Percentiles rank a stretch among this genome's conserved stretches.
phyloP scores from a whole-genome alignment of 2,888 invertebrate genomes.

The Agriopis aurantiaria region DNA sequence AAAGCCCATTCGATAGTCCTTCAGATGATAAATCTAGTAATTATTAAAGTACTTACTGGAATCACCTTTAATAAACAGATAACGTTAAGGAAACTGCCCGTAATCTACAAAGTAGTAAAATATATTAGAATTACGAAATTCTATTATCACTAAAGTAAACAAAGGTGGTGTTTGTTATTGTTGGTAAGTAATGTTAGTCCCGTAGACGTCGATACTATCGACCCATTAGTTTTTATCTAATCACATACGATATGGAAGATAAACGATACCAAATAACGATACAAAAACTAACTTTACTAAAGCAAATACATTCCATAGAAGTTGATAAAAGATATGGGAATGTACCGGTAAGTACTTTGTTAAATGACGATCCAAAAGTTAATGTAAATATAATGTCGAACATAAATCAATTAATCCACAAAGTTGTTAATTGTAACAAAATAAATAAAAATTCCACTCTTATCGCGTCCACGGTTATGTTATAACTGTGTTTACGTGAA shows the following conservation, averaged over 20 bases:
- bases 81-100: constrained; percentile 24
- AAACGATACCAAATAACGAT: constrained; percentile 21
- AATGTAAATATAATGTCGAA: constrained; percentile 20
- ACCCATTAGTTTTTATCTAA: constrained; percentile 51
- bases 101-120: constrained; percentile 23
- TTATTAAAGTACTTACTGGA: constrained; percentile 47
- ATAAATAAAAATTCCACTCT: constrained; percentile 22
- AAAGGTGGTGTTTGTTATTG: constrained; percentile 46
- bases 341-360: background rate
- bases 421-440: constrained; percentile 14
- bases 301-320: constrained; percentile 14
- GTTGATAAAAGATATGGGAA: constrained; percentile 11
- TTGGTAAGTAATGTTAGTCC: constrained; percentile 35
- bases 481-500: constrained; percentile 18
- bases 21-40: constrained; percentile 28
- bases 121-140: constrained; percentile 31
- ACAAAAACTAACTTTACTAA: constrained; percentile 8
- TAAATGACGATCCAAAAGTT: constrained; percentile 1
- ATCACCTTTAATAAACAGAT: constrained; percentile 19
- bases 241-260: constrained; percentile 44
- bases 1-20: constrained; percentile 1
- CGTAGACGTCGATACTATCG: constrained; percentile 32
- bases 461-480: constrained; percentile 13
- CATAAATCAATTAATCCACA: constrained; percentile 19
- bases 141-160: constrained; percentile 24